Evolutionary conservation across 2,888 invertebrate species (phyloP).

Genomic region (Penaeus monodon): DNA sequence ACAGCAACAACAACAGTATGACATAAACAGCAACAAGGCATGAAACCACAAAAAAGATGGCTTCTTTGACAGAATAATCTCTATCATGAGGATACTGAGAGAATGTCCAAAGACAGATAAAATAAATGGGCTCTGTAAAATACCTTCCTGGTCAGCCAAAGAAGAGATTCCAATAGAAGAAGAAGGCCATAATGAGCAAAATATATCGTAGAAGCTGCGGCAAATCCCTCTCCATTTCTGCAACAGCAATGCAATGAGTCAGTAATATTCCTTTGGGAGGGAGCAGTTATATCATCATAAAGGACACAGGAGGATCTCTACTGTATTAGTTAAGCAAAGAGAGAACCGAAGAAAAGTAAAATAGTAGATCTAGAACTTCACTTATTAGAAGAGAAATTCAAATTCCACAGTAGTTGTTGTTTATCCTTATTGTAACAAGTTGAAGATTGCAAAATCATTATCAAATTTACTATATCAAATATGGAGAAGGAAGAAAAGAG

Average conservation of each 20-base stretch:
- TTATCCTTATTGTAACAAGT: too few species aligned
- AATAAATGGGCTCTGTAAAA: conserved; percentile 17
- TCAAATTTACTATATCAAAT: too few species aligned
- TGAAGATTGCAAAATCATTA: too few species aligned
- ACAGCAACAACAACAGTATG: neutral
- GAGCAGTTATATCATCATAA: neutral
- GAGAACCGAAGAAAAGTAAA: neutral
- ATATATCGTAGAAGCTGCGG: conserved; percentile 60
- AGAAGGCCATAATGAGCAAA: conserved; percentile 58
- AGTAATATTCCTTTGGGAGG: neutral
- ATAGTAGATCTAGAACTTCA: neutral
- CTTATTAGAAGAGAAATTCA: neutral
- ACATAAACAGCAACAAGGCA: neutral
- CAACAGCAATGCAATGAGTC: conserved; percentile 53
- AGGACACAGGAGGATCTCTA: neutral
- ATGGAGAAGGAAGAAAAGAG: too few species aligned
- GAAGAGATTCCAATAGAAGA: conserved; percentile 64
- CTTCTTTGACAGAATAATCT: too few species aligned
- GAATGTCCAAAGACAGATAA: neutral
- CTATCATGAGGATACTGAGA: too few species aligned
- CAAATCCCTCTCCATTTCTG: conserved; percentile 63
- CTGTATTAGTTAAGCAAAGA: neutral
- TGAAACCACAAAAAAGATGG: too few species aligned
- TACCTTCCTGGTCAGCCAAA: conserved; percentile 61
- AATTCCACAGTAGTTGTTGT: too few species aligned